Evolutionary conservation across 2,888 invertebrate genomes (phyloP).

Genomic region (Ectemnius cavifrons): DNA sequence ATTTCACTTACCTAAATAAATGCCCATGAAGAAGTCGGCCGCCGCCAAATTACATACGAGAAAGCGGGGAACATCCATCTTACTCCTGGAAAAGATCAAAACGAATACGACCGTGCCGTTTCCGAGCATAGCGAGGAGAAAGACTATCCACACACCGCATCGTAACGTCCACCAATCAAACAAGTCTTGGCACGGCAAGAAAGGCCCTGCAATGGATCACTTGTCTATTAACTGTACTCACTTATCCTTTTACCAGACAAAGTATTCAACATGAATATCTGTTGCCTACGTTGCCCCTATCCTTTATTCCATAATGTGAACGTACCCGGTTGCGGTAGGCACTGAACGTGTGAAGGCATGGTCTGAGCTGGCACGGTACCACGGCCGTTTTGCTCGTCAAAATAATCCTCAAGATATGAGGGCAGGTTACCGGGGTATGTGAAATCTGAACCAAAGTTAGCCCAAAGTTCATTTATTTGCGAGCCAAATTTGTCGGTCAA

Average conservation of each 20-base stretch:
- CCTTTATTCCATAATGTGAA: constrained; percentile 5
- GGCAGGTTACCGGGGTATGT: constrained; percentile 85
- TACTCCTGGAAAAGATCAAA: constrained; percentile 91
- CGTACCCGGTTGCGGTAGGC: constrained; percentile 89
- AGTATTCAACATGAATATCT: neutral
- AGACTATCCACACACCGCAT: constrained; percentile 98
- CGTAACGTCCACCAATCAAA: constrained; percentile 99
- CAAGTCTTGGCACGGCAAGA: constrained; percentile 95
- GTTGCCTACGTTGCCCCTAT: neutral
- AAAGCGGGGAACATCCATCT: constrained; percentile 98
- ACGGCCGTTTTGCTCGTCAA: constrained; percentile 82
- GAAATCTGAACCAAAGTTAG: constrained; percentile 84
- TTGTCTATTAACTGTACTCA: too few species aligned
- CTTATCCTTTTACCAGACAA: neutral
- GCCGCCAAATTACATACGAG: constrained; percentile 97
- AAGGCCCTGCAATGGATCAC: constrained; percentile 84
- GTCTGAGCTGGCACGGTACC: constrained; percentile 61
- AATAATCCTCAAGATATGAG: constrained; percentile 86
- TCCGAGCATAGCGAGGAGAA: constrained; percentile 95
- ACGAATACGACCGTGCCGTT: constrained; percentile 98
- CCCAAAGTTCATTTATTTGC: constrained; percentile 85
- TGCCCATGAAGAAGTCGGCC: constrained; percentile 98
- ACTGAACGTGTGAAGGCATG: constrained; percentile 79
- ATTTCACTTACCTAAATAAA: constrained; percentile 86
- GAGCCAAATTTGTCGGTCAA: constrained; percentile 86